Conservation (phyloP, 2,888 invertebrate genomes). For the Polymixis lichenea region DNA sequence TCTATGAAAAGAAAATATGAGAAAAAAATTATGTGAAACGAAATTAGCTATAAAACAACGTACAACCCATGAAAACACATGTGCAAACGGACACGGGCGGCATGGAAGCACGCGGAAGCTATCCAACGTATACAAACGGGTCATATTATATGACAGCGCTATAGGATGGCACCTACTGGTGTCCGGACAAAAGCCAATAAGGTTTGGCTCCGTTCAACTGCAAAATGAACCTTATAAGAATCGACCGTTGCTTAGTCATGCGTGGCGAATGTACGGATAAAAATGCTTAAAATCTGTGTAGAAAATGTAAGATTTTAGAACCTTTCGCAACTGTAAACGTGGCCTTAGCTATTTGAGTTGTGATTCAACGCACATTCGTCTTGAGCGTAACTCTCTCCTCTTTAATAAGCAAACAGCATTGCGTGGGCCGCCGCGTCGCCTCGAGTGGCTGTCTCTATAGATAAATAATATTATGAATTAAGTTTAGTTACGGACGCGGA, state of each 20-base stretch:
- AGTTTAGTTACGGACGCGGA: slow-evolving; percentile 51
- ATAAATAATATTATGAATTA: slow-evolving; percentile 61
- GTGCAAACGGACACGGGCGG: slow-evolving; percentile 20
- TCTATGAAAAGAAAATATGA: too few species aligned
- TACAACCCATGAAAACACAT: slow-evolving; percentile 28
- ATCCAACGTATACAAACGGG: slow-evolving; percentile 18
- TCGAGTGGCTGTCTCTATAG: slow-evolving; percentile 47
- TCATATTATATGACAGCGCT: slow-evolving; percentile 4
- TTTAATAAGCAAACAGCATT: slow-evolving; percentile 81
- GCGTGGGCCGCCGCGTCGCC: slow-evolving; percentile 56
- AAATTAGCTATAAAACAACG: too few species aligned
- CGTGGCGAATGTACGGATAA: slow-evolving; percentile 1
- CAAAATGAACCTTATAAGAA: slow-evolving; percentile 41
- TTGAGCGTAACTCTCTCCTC: slow-evolving; percentile 80
- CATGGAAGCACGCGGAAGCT: slow-evolving; percentile 35
- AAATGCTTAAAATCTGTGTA: not conserved
- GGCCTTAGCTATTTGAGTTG: slow-evolving; percentile 51
- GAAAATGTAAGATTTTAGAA: slow-evolving; percentile 15
- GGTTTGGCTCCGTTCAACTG: slow-evolving; percentile 54
- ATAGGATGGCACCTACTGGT: slow-evolving; percentile 21
- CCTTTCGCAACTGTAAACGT: slow-evolving; percentile 30
- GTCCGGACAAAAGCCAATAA: slow-evolving; percentile 54
- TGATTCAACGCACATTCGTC: slow-evolving; percentile 68
- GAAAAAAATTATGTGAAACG: too few species aligned
- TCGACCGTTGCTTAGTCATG: slow-evolving; percentile 19